These are phyloP conservation scores for Athene noctua DNA, from an alignment of 2,113 vertebrate species.

Conservation along the genomic window DNA sequence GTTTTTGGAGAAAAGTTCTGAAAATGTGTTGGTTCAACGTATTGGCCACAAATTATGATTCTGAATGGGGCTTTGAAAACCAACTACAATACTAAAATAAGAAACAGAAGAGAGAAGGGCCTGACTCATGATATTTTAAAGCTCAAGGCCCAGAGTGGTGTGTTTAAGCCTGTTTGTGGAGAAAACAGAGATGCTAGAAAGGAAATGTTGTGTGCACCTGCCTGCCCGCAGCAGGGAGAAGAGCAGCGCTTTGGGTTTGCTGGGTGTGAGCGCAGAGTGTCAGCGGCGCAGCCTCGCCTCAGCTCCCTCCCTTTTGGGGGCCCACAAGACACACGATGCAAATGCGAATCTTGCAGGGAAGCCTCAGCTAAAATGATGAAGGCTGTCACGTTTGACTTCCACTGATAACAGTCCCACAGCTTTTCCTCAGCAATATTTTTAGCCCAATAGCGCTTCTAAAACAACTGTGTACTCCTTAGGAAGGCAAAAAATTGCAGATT, in stretches of 20 bases:
- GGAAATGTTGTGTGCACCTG: not conserved
- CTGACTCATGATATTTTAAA: not conserved
- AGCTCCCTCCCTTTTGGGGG: not conserved
- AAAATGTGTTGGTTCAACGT: not conserved
- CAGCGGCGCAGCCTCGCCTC: not conserved
- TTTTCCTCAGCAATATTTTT: not conserved
- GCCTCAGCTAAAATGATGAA: not conserved
- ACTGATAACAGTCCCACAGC: not conserved
- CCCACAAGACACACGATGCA: not conserved
- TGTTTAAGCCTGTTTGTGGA: not conserved
- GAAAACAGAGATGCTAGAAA: not conserved
- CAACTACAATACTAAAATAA: fast-evolving
- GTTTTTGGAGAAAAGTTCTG: not conserved
- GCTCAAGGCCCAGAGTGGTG: not conserved
- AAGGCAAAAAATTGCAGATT: not conserved
- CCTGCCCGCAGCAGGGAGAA: not conserved
- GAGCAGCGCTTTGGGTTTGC: not conserved
- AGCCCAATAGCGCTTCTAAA: not conserved
- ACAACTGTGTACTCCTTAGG: not conserved
- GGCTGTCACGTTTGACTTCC: not conserved
- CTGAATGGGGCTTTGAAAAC: not conserved
- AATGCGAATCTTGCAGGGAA: not conserved
- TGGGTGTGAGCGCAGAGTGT: not conserved
- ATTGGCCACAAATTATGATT: not conserved
- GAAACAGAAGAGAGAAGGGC: not conserved